These are phyloP conservation scores for Stercorarius parasiticus DNA, from an alignment of 2,113 vertebrate genomes.

Conservation along the genomic window DNA sequence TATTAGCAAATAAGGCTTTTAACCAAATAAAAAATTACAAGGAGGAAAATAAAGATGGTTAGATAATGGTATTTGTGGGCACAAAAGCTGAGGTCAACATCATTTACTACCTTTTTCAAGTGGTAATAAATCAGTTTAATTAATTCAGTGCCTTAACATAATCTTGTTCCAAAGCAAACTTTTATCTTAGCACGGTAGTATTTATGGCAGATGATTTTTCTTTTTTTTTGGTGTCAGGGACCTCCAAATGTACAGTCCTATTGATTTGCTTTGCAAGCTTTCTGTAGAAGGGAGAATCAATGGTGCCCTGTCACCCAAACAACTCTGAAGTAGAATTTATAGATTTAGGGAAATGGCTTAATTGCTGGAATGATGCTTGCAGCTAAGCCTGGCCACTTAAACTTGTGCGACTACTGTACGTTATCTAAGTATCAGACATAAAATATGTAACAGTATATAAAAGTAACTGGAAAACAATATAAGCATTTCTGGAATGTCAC, in stretches of 20 bases:
- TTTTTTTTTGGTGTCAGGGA: not conserved
- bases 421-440: not conserved
- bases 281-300: slow-evolving; percentile 22
- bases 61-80: not conserved
- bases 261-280: slow-evolving; percentile 52
- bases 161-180: not conserved
- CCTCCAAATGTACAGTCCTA: not conserved
- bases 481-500: not conserved
- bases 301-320: slow-evolving; percentile 18
- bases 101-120: not conserved
- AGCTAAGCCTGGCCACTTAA: not conserved
- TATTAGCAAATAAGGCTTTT: not conserved
- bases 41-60: not conserved
- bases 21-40: not conserved
- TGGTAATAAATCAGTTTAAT: not conserved
- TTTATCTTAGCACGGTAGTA: not conserved
- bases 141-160: not conserved
- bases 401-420: not conserved
- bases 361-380: slow-evolving; percentile 6
- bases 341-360: slow-evolving; percentile 27
- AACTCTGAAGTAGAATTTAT: slow-evolving; percentile 33
- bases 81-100: not conserved
- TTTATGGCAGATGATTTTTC: not conserved
- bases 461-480: not conserved
- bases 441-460: not conserved